phyloP scores from a whole-genome alignment of 2,113 vertebrate genomes.

The Poicephalus meyeri region DNA sequence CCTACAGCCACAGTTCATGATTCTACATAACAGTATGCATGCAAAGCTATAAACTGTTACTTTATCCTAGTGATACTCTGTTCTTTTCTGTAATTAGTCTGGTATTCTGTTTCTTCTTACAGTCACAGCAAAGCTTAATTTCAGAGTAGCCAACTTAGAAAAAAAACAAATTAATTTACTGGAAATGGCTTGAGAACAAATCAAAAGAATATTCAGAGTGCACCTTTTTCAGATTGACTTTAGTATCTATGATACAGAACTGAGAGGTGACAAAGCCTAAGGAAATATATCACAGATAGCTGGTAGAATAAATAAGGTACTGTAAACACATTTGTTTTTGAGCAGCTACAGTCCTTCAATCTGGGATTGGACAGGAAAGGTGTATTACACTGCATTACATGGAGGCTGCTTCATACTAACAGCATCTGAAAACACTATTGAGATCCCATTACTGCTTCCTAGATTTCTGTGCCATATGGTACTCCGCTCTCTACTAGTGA shows the following conservation, averaged over 20 bases:
- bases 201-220: not conserved
- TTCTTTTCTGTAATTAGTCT: constrained; percentile 2
- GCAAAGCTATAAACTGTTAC: not conserved
- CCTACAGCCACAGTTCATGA: not conserved
- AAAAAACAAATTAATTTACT: not conserved
- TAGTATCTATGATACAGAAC: not conserved
- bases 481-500: constrained; percentile 19
- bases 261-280: not conserved
- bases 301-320: not conserved
- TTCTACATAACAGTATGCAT: not conserved
- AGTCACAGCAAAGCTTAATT: not conserved
- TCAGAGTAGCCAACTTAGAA: not conserved
- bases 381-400: not conserved
- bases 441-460: not conserved
- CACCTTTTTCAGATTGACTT: not conserved
- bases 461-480: constrained; percentile 35
- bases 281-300: not conserved
- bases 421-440: constrained; percentile 28
- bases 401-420: not conserved
- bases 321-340: not conserved
- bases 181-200: not conserved
- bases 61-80: not conserved
- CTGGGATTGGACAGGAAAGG: not conserved
- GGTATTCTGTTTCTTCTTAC: constrained; percentile 9
- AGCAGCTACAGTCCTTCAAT: not conserved